Conservation (phyloP, 1,140 invertebrate genomes). For the Eciton burchellii region DNA sequence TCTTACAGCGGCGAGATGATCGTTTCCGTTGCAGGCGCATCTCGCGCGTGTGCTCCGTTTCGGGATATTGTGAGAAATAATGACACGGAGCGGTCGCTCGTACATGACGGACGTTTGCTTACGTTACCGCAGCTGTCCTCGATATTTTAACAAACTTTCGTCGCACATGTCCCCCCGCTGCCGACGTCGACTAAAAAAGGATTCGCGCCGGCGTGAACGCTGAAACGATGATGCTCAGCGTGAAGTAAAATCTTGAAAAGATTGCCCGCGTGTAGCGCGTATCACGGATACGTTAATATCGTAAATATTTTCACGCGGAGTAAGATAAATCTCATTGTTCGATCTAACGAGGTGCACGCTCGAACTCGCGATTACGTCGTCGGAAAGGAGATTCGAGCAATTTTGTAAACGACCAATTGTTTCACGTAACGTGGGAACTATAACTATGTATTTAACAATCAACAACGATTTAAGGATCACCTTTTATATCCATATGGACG, state of each 20-base stretch:
- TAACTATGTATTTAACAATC: not conserved
- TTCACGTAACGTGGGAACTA: no score
- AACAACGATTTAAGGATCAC: no score
- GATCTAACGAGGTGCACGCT: not conserved
- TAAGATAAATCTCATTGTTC: not conserved
- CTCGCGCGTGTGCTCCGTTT: slow-evolving; percentile 1
- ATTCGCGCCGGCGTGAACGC: slow-evolving; percentile 50
- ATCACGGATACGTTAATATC: not conserved
- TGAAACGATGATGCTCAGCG: slow-evolving; percentile 33
- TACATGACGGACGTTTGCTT: slow-evolving; percentile 50
- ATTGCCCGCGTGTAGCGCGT: not conserved
- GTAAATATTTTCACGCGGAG: slow-evolving; percentile 12
- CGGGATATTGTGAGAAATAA: slow-evolving; percentile 13
- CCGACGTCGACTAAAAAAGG: slow-evolving; percentile 55
- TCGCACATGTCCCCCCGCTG: slow-evolving; percentile 53
- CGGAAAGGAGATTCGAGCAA: not conserved
- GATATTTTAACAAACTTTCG: slow-evolving; percentile 62
- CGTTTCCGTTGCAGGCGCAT: not conserved
- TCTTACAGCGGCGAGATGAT: slow-evolving; percentile 6
- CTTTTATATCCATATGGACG: not conserved
- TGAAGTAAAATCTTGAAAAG: not conserved
- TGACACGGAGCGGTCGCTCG: slow-evolving; percentile 1
- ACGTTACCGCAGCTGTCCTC: slow-evolving; percentile 59
- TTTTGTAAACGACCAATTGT: no score
- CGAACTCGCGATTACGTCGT: not conserved